Evolutionary conservation across 2,888 invertebrate genomes (phyloP), one percentile per base, ranked within the genome.

Genomic region (Ectemnius cavifrons): DNA sequence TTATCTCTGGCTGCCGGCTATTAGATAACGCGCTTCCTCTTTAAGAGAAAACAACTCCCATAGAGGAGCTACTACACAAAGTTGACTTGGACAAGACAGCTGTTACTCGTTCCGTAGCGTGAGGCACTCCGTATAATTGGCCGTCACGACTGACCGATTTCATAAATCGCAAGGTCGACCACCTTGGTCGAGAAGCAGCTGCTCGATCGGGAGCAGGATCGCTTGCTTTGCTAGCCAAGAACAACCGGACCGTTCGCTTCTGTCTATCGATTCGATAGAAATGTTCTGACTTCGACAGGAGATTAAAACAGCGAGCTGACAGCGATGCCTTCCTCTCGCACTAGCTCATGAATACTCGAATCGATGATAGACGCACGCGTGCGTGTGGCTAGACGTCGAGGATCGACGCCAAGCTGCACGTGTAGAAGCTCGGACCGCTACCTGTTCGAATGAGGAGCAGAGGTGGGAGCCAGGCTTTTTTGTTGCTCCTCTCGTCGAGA

Each of bases 401-500:
- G 11, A 28, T 67, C 61, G 56, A 28, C 63, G 68, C 68, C 66
- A 61, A 58, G n/a, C 11, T 59, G 56, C 64, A 58, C 49, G 71
- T 63, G 64, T 58, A 57, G 66, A 45, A 52, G 20, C 45, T 46
- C 63, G 18, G 68, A 16, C 52, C 52, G 52, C 16, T 62, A 56
- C 57, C 73, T 75, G 69, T 27, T 70, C 71, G 70, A 76, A 76
- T 71, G 71, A 59, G 67, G 70, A 16, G 11, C 60, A 62, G 23
- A 60, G 58, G 67, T 70, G 68, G 73, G 71, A 73, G 81, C 49
- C 11, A 8, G 63, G 60, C 0, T 23, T 71, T 80, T 73, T 75
- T 82, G 63, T 78, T 81, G 71, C 59, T 76, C 70, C 67, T 78
- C 73, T 78, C 73, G 75, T 80, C 65, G 61, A 69, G 67, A 77